These are phyloP conservation scores for Drosophila arawakana DNA, from an alignment of 1,140 invertebrate genomes.

Conservation along the genomic window DNA sequence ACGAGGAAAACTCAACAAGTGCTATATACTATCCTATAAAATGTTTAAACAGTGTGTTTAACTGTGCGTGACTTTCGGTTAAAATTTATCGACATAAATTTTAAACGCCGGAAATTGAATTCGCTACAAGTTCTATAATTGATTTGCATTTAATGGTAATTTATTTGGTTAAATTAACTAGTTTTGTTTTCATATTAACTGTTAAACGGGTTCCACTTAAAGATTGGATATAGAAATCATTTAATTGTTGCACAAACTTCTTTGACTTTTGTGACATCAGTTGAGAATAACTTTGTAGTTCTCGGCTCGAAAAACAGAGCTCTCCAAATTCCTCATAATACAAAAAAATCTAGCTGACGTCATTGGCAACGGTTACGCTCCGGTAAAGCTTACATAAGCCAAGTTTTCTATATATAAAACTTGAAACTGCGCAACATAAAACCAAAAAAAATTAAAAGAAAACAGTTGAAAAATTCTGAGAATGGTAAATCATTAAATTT, in stretches of 20 bases:
- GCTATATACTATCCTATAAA: neutral
- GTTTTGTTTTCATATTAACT: conserved; percentile 19
- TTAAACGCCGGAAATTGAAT: conserved; percentile 70
- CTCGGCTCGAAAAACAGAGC: conserved; percentile 5
- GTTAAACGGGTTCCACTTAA: conserved; percentile 57
- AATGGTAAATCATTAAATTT: conserved; percentile 30
- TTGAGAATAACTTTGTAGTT: conserved; percentile 1
- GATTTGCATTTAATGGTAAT: conserved; percentile 62
- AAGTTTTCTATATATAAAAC: conserved; percentile 8
- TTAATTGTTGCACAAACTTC: conserved; percentile 6
- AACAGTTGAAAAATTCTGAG: conserved; percentile 18
- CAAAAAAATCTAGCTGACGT: conserved; percentile 51
- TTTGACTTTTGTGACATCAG: conserved; percentile 33
- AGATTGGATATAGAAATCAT: conserved; percentile 10
- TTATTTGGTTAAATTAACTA: conserved; percentile 38
- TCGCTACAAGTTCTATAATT: conserved; percentile 43
- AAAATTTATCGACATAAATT: conserved; percentile 45
- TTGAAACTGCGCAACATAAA: conserved; percentile 26
- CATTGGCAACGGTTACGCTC: conserved; percentile 74
- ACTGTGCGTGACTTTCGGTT: conserved; percentile 52
- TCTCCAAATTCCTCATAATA: conserved; percentile 25
- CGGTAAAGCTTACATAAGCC: conserved; percentile 44
- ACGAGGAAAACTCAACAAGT: conserved; percentile 15
- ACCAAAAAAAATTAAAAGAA: neutral
- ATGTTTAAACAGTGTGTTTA: conserved; percentile 36